Evolutionary conservation across 2,888 invertebrate genomes (phyloP), one percentile per base, ranked within the genome.

Genomic region (Sussaba pulchella): DNA sequence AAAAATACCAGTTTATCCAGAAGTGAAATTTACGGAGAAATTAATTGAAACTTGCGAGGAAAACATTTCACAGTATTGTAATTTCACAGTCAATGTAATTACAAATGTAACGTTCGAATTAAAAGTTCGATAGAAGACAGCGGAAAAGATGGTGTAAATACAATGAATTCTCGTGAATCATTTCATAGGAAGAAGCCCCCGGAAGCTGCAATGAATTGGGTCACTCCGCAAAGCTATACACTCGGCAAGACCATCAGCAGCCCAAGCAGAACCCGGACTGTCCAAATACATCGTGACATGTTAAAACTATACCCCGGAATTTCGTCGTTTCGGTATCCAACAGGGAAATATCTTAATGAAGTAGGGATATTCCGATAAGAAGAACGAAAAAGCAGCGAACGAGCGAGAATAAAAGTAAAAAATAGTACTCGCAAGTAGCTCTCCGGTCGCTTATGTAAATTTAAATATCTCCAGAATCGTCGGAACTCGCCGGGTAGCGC

Each of bases 321-420:
- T 17, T 9, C 12, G 36, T 73, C 72, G 24, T 43, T 78, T 64
- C 45, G 26, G 17, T 61, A 41, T 66, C 57, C 59, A n/a, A 21
- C 41, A 66, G 57, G 41, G 64, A 66, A 74, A 66, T 70, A 71
- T 71, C 59, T 75, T 75, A 71, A 79, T 66, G 75, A 75, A 79
- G 71, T 66, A 47, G 14, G 47, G 43, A 79, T 71, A 71, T 43
- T 57, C 12, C 14, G 57, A 57, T 45, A 70, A 43, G 57, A 24
- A 41, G 14, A 4, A 57, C 50, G 45, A 57, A 31, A 17, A 5
- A 67, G 63, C 45, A 41, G 52, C 63, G 47, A 45, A 45, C 36
- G 26, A 72, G 39, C 24, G 63, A 78, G 67, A 72, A 24, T 47
- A 50, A 77, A 66, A 52, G n/a, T 59, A n/a, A 31, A 63, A 36